A percentile compares a stretch with the other conserved stretches of the same genome.
Evolutionary conservation across 2,797 vertebrate species (phyloP).

Genomic region (Ispidina picta): DNA sequence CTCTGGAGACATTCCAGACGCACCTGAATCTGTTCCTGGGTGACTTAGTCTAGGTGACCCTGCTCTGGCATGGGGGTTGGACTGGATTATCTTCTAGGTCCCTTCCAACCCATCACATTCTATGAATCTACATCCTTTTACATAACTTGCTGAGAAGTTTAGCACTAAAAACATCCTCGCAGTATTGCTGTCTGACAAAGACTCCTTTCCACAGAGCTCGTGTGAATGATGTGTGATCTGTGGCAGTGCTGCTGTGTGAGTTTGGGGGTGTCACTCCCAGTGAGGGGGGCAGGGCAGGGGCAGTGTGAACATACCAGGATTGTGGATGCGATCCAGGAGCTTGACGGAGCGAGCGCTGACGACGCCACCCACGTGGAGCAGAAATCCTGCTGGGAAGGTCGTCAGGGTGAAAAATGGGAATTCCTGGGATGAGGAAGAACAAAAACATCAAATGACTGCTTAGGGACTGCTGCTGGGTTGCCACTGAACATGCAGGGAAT

Average conservation of each 20-base stretch:
- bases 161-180: background rate
- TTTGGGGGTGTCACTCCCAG: too few species aligned
- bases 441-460: conserved; percentile 2
- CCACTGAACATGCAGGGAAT: conserved; percentile 9
- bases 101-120: too few species aligned
- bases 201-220: fast-evolving
- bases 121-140: too few species aligned
- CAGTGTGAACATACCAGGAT: conserved; percentile 87
- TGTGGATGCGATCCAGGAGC: conserved; percentile 97
- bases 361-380: conserved; percentile 93
- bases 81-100: too few species aligned
- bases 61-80: too few species aligned
- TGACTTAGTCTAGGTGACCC: too few species aligned
- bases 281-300: too few species aligned
- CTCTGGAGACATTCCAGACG: too few species aligned
- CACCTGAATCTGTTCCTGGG: too few species aligned
- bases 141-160: background rate
- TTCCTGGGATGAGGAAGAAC: conserved; percentile 81
- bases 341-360: conserved; percentile 98
- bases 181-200: background rate
- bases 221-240: background rate
- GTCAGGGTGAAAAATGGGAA: conserved; percentile 98
- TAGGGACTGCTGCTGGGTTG: background rate
- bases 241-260: too few species aligned
- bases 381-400: conserved; percentile 92